Evolutionary conservation across 2,113 vertebrate species (phyloP).

Genomic region (Agelaius phoeniceus): DNA sequence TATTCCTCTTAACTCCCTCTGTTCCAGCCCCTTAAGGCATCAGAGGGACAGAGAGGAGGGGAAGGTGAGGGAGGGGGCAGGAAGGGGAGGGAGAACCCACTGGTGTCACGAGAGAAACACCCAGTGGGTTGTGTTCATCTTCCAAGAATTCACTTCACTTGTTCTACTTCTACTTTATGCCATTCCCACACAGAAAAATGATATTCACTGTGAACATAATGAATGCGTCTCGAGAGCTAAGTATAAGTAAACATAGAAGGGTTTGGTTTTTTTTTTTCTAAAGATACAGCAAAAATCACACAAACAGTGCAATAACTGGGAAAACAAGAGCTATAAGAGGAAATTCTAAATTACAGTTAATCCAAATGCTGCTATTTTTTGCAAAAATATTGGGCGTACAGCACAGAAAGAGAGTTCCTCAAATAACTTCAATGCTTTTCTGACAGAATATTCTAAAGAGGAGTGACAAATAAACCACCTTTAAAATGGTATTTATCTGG

Average conservation of each 20-base stretch:
- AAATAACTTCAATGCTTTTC: background rate
- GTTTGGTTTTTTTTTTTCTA: background rate
- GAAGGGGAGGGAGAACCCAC: background rate
- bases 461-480: background rate
- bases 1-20: background rate
- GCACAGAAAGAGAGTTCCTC: background rate
- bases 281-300: background rate
- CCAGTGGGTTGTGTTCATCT: background rate
- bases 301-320: background rate
- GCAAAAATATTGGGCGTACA: background rate
- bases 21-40: background rate
- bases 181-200: background rate
- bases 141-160: background rate
- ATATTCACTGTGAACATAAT: constrained; percentile 39
- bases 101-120: background rate
- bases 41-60: background rate
- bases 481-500: background rate
- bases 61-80: background rate
- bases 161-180: background rate
- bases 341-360: background rate
- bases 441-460: background rate
- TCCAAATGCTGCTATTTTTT: background rate
- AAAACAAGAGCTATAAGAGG: background rate
- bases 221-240: background rate
- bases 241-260: background rate